Evolutionary conservation across 2,797 vertebrate species (phyloP).

Genomic region (Mallotus villosus): DNA sequence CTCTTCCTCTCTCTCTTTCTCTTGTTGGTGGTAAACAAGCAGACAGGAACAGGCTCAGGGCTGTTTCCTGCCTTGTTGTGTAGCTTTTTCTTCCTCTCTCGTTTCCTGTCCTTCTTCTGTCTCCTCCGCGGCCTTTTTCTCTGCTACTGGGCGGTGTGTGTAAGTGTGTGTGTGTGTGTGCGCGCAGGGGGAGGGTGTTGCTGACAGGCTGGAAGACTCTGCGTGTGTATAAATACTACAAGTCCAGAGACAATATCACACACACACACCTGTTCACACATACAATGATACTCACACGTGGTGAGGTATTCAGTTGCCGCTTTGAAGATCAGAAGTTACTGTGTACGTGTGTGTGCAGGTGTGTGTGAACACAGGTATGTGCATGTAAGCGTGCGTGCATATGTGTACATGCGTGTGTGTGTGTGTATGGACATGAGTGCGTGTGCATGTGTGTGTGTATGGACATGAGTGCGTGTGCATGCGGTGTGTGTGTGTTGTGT

Average conservation of each 20-base stretch:
- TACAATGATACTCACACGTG: neutral
- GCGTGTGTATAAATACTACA: neutral
- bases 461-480: no score
- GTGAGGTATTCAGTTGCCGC: neutral
- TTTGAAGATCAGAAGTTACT: neutral
- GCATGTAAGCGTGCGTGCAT: no score
- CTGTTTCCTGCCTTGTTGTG: conserved; percentile 2
- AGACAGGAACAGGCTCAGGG: conserved; percentile 8
- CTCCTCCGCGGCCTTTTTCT: neutral
- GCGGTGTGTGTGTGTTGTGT: no score
- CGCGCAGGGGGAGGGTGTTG: neutral
- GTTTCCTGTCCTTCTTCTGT: neutral
- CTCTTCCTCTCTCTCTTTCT: neutral
- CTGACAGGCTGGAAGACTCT: conserved; percentile 4
- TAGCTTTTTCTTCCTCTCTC: neutral
- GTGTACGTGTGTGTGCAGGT: no score
- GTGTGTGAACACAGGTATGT: no score
- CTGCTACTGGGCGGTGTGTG: neutral
- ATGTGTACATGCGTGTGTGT: no score
- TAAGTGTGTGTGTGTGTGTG: no score
- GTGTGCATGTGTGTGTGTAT: no score
- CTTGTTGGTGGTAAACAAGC: conserved; percentile 17
- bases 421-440: no score
- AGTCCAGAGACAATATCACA: neutral
- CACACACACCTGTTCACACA: neutral